These are phyloP conservation scores for Neosilurus hyrtlii DNA, from an alignment of 2,797 vertebrate genomes.

Conservation along the genomic window DNA sequence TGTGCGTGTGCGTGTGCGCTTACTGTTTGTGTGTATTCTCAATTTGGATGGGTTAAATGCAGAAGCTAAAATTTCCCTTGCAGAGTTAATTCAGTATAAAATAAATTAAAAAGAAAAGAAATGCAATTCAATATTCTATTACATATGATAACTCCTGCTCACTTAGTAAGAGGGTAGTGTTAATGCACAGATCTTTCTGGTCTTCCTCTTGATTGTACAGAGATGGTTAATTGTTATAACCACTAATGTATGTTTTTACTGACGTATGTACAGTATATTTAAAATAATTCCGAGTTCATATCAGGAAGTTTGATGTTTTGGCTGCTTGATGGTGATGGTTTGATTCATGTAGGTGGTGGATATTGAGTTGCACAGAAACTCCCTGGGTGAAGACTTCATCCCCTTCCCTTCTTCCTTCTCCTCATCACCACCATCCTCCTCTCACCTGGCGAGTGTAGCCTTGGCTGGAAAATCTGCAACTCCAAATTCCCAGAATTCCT, in stretches of 20 bases:
- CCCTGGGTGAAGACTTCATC: slow-evolving; percentile 84
- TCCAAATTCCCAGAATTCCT: slow-evolving; percentile 69
- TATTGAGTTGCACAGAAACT: slow-evolving; percentile 91
- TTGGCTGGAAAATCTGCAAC: slow-evolving; percentile 53
- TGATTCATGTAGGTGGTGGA: slow-evolving; percentile 84
- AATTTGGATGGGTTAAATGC: no score
- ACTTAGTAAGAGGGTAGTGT: background rate
- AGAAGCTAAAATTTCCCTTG: no score
- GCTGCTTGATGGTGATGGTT: background rate
- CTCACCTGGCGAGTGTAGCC: slow-evolving; percentile 45
- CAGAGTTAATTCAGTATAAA: no score
- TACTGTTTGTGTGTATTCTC: no score
- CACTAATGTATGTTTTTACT: no score
- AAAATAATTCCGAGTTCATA: background rate
- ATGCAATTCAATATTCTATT: background rate
- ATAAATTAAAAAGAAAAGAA: no score
- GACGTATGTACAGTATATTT: background rate
- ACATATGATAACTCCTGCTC: background rate
- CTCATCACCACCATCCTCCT: slow-evolving; percentile 69
- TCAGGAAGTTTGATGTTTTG: background rate
- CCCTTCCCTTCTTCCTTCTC: slow-evolving; percentile 68
- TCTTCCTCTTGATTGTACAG: background rate
- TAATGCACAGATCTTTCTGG: background rate
- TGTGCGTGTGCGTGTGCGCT: no score
- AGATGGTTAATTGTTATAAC: background rate